Evolutionary conservation across 1,140 invertebrate genomes (phyloP).

Genomic region (Rhopalosiphum maidis): DNA sequence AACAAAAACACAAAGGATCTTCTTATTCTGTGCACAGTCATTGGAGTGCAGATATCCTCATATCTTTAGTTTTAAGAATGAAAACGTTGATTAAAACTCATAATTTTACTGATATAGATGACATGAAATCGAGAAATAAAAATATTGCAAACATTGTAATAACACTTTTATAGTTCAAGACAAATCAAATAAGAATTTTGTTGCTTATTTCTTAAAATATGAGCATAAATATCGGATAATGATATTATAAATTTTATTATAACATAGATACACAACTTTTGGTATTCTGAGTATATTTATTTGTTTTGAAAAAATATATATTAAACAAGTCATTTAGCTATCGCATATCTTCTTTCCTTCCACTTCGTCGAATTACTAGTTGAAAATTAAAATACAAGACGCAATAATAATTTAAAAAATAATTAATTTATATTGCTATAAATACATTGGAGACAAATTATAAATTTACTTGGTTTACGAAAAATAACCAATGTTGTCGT

Average conservation of each 20-base stretch:
- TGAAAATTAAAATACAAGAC: neutral
- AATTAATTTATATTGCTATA: neutral
- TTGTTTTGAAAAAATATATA: neutral
- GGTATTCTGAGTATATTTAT: neutral
- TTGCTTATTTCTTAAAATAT: neutral
- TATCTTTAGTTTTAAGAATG: slow-evolving; percentile 22
- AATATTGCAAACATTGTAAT: neutral
- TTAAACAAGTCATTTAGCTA: neutral
- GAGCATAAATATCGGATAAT: neutral
- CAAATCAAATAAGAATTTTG: neutral
- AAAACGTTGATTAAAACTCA: slow-evolving; percentile 47
- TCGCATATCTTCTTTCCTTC: neutral
- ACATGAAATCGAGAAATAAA: neutral
- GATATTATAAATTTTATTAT: neutral
- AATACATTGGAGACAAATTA: neutral
- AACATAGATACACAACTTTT: neutral
- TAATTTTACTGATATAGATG: slow-evolving; percentile 22
- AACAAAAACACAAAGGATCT: slow-evolving; percentile 54
- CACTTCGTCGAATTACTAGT: neutral
- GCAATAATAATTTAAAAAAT: neutral
- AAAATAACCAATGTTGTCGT: neutral
- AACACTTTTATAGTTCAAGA: neutral
- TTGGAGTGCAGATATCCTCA: neutral
- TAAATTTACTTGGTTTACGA: neutral
- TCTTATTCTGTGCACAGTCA: neutral